Evolutionary conservation across 2,113 vertebrate species (phyloP).

Genomic region (Laticauda colubrina): DNA sequence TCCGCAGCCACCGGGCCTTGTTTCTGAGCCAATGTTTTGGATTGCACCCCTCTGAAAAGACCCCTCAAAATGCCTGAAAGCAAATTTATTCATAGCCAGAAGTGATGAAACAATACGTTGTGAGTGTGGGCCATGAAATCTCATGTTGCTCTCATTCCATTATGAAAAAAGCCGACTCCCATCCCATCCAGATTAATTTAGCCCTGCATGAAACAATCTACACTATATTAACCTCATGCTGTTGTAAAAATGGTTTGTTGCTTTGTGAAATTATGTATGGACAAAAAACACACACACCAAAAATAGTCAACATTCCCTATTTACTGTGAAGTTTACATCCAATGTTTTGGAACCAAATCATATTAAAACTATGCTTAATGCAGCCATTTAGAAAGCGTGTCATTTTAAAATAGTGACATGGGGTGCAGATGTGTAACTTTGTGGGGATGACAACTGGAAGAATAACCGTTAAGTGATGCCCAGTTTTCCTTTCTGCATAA

Average conservation of each 20-base stretch:
- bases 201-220: constrained; percentile 61
- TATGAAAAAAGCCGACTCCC: constrained; percentile 41
- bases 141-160: constrained; percentile 46
- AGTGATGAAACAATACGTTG: constrained; percentile 1
- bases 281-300: constrained; percentile 56
- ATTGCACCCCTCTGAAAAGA: constrained; percentile 8
- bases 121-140: constrained; percentile 57
- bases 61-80: constrained; percentile 40
- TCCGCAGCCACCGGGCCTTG: background rate
- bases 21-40: background rate
- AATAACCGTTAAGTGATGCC: constrained; percentile 77
- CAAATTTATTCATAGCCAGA: constrained; percentile 37
- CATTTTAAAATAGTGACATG: constrained; percentile 74
- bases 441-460: constrained; percentile 61
- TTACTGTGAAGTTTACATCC: constrained; percentile 54
- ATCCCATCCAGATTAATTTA: constrained; percentile 62
- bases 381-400: constrained; percentile 85
- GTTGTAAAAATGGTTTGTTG: constrained; percentile 64
- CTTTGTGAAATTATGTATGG: constrained; percentile 76
- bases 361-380: constrained; percentile 84
- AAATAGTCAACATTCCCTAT: constrained; percentile 61
- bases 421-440: constrained; percentile 58
- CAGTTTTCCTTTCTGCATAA: constrained; percentile 76
- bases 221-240: constrained; percentile 57
- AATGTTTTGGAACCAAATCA: constrained; percentile 57